phyloP scores from a whole-genome alignment of 1,140 invertebrate species.

The Drosophila arizonae region DNA sequence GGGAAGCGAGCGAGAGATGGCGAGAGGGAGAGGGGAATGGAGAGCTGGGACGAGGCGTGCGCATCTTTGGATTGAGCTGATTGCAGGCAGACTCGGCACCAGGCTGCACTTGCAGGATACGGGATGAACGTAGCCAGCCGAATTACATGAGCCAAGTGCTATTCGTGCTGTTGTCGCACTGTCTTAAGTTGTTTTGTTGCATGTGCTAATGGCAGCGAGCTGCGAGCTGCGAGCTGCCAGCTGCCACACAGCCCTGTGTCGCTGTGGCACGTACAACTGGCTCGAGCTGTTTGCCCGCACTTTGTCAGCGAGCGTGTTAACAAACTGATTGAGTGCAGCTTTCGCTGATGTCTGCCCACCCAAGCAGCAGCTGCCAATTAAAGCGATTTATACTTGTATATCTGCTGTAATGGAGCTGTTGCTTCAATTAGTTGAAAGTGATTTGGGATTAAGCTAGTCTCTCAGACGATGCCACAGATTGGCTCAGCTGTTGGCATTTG shows the following conservation, averaged over 20 bases:
- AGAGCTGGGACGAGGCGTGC: constrained; percentile 13
- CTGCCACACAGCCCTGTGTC: not conserved
- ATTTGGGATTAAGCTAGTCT: not conserved
- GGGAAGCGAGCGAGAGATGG: not conserved
- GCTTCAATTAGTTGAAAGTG: not conserved
- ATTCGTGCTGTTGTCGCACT: constrained; percentile 2
- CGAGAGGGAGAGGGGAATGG: too few relatives aligned
- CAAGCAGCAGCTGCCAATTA: constrained; percentile 31
- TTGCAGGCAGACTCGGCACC: constrained; percentile 1
- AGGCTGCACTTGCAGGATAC: not conserved
- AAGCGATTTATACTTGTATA: not conserved
- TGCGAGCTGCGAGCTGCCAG: constrained; percentile 2
- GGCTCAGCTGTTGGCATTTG: not conserved
- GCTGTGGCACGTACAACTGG: constrained; percentile 33
- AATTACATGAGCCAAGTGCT: constrained; percentile 18
- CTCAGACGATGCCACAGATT: not conserved
- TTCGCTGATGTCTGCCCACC: constrained; percentile 50
- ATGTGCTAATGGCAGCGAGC: constrained; percentile 40
- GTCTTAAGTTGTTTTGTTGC: constrained; percentile 33
- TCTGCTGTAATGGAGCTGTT: constrained; percentile 4
- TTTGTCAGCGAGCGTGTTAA: constrained; percentile 32
- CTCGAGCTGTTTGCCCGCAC: constrained; percentile 28
- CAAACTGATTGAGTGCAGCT: constrained; percentile 70
- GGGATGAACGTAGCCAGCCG: not conserved
- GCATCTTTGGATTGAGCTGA: constrained; percentile 58